These are phyloP conservation scores for Amazona finschi DNA, from an alignment of 2,797 vertebrate genomes.

Conservation along the genomic window DNA sequence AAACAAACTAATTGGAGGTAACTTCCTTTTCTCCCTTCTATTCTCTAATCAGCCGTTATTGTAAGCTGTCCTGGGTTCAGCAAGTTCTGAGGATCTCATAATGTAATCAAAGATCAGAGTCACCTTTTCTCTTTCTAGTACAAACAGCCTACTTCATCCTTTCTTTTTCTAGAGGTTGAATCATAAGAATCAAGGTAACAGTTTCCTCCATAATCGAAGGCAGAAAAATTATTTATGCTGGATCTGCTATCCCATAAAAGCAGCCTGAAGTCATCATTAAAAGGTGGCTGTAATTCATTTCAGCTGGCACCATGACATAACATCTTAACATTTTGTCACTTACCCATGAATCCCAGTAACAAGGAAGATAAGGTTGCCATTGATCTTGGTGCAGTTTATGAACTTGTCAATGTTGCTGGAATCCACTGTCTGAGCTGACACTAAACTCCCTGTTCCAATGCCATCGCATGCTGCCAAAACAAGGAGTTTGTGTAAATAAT, in stretches of 20 bases:
- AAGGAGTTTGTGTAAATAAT: constrained; percentile 9
- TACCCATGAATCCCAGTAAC: constrained; percentile 97
- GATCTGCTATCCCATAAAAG: background rate
- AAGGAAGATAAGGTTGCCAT: constrained; percentile 96
- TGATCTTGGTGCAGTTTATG: constrained; percentile 98
- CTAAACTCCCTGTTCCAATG: constrained; percentile 91
- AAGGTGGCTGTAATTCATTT: background rate
- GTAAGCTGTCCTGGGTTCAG: background rate
- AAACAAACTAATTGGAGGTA: background rate
- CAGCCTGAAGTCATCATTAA: background rate
- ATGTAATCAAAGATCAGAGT: background rate
- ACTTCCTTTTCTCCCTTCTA: background rate
- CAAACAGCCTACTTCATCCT: background rate
- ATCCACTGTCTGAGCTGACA: constrained; percentile 91
- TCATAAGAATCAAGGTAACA: background rate
- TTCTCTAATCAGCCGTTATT: background rate
- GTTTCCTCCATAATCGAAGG: background rate
- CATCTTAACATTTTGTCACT: constrained; percentile 47
- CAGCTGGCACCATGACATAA: background rate
- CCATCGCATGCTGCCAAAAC: constrained; percentile 90
- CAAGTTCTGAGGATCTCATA: background rate
- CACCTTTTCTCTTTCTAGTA: background rate
- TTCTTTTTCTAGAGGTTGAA: background rate
- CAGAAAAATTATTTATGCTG: background rate
- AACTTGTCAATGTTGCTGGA: constrained; percentile 97